Evolutionary conservation across 2,113 vertebrate genomes (phyloP).

Genomic region (Haemorhous mexicanus): DNA sequence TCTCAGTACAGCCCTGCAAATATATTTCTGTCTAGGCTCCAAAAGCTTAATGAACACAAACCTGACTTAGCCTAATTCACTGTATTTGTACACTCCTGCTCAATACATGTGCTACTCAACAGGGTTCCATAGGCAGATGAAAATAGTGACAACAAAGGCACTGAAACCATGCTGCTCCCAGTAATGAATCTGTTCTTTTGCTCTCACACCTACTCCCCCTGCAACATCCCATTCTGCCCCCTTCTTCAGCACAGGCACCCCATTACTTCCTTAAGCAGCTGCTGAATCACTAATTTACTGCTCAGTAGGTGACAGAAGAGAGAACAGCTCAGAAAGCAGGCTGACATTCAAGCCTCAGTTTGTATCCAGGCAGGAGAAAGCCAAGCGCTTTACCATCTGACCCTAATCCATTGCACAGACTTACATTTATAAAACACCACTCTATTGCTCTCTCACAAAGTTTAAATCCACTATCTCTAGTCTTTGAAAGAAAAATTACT

Average conservation of each 20-base stretch:
- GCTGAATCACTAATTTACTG: not conserved
- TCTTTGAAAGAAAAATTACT: constrained; percentile 63
- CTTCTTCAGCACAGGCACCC: not conserved
- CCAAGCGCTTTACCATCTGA: not conserved
- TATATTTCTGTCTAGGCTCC: not conserved
- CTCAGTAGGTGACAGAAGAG: not conserved
- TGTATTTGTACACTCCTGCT: not conserved
- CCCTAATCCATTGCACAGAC: not conserved
- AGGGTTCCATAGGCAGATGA: not conserved
- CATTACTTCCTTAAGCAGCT: not conserved
- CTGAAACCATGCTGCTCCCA: not conserved
- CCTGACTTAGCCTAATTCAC: not conserved
- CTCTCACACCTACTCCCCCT: not conserved
- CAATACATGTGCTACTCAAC: not conserved
- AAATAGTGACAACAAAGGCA: not conserved
- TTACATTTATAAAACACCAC: not conserved
- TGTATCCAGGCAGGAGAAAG: not conserved
- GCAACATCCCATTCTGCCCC: not conserved
- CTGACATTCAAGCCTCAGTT: not conserved
- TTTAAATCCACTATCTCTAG: constrained; percentile 19
- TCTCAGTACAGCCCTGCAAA: not conserved
- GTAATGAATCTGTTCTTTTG: not conserved
- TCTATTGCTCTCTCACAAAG: not conserved
- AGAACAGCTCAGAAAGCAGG: not conserved
- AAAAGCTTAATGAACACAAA: not conserved